phyloP scores from a whole-genome alignment of 2,797 vertebrate genomes.

The Thamnophis elegans region DNA sequence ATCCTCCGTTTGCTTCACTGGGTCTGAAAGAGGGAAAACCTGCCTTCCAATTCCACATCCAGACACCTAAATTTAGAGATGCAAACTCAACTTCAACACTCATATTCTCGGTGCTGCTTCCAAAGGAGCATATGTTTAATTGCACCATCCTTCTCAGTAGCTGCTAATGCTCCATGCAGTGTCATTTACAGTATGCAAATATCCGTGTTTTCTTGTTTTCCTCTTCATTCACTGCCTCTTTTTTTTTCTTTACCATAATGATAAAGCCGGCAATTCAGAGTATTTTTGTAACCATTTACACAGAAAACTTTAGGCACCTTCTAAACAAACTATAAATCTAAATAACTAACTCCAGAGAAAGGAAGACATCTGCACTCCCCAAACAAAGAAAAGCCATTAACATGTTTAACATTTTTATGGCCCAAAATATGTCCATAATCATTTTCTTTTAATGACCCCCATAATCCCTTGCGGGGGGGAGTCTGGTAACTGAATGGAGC shows the following conservation, averaged over 20 bases:
- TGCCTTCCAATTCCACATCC: not conserved
- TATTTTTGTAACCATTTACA: not conserved
- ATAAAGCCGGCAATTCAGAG: not conserved
- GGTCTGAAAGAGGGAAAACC: not conserved
- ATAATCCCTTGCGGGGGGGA: too few species aligned
- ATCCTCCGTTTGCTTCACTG: not conserved
- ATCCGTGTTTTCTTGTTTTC: not conserved
- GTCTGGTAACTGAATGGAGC: too few species aligned
- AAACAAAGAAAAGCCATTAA: not conserved
- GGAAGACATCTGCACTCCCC: not conserved
- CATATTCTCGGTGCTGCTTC: not conserved
- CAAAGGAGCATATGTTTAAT: not conserved
- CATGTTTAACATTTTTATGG: not conserved
- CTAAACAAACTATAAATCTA: not conserved
- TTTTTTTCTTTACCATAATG: too few species aligned
- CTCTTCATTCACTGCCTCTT: not conserved
- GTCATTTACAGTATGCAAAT: not conserved
- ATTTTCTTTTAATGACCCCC: too few species aligned
- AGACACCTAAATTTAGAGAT: not conserved
- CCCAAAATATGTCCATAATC: not conserved
- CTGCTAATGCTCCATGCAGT: not conserved
- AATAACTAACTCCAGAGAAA: not conserved
- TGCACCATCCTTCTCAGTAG: not conserved
- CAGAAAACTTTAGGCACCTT: not conserved
- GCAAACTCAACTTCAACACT: not conserved